Conservation (phyloP, 2,113 vertebrate species). For the Coracopsis vasa region DNA sequence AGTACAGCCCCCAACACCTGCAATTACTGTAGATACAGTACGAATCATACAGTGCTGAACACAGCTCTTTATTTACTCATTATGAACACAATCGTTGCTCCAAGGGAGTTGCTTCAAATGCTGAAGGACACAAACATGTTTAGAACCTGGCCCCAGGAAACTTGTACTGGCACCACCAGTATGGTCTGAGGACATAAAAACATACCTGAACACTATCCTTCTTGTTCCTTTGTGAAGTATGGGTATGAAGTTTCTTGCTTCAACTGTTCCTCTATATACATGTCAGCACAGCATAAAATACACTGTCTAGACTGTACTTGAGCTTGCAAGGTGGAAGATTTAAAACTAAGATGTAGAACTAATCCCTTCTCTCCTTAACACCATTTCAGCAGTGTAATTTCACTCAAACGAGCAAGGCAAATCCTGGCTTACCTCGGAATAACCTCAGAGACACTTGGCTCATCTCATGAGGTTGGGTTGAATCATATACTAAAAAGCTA, state of each 20-base stretch:
- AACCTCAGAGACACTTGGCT: neutral
- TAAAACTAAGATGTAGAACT: neutral
- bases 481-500: neutral
- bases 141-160: neutral
- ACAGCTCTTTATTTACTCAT: neutral
- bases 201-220: neutral
- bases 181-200: neutral
- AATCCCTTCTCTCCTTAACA: neutral
- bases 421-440: neutral
- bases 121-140: neutral
- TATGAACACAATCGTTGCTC: neutral
- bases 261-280: neutral
- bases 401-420: neutral
- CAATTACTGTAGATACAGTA: neutral
- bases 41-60: neutral
- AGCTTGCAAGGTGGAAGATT: neutral
- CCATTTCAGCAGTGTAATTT: neutral
- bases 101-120: neutral
- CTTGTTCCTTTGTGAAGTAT: neutral
- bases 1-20: neutral
- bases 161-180: neutral
- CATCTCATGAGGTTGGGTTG: neutral
- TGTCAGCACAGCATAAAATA: neutral
- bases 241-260: neutral
- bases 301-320: neutral